Evolutionary conservation across 2,888 invertebrate genomes (phyloP).

Genomic region (Hemicrepidius hirtus): DNA sequence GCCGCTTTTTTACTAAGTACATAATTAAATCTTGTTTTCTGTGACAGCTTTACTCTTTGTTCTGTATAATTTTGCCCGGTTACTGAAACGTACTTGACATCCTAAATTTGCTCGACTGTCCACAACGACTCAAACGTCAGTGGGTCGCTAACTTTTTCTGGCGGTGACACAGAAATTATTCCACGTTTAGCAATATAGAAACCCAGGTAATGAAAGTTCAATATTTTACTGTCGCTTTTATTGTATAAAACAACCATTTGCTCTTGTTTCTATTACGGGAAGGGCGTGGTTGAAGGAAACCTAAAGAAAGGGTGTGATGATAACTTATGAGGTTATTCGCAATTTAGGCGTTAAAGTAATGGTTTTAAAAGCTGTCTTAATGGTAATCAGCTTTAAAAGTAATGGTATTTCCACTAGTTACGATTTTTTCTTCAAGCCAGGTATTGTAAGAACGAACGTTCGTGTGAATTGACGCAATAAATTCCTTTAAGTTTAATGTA

Average conservation of each 20-base stretch:
- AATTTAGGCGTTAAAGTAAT: conserved; percentile 14
- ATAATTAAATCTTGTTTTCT: conserved; percentile 27
- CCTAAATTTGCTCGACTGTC: conserved; percentile 1
- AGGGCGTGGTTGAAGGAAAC: conserved; percentile 5
- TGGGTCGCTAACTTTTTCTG: not conserved
- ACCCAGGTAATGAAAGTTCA: not conserved
- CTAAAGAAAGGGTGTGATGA: conserved; percentile 1
- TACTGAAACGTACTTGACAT: conserved; percentile 11
- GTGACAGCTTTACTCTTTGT: conserved; percentile 21
- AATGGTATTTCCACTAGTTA: not conserved
- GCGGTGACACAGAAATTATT: not conserved
- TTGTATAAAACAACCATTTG: not conserved
- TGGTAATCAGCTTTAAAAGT: not conserved
- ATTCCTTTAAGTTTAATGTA: conserved; percentile 37
- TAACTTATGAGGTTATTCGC: conserved; percentile 12
- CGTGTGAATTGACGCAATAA: conserved; percentile 39
- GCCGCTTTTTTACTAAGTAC: conserved; percentile 27
- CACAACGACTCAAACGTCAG: not conserved
- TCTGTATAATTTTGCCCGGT: conserved; percentile 12
- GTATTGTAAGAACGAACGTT: conserved; percentile 28
- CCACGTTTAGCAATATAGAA: not conserved
- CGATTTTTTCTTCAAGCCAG: conserved; percentile 11
- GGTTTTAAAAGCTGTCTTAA: conserved; percentile 7
- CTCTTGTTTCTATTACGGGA: not conserved
- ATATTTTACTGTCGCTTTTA: not conserved